Conservation (phyloP, 2,888 invertebrate species). For the Chelonus formosanus region DNA sequence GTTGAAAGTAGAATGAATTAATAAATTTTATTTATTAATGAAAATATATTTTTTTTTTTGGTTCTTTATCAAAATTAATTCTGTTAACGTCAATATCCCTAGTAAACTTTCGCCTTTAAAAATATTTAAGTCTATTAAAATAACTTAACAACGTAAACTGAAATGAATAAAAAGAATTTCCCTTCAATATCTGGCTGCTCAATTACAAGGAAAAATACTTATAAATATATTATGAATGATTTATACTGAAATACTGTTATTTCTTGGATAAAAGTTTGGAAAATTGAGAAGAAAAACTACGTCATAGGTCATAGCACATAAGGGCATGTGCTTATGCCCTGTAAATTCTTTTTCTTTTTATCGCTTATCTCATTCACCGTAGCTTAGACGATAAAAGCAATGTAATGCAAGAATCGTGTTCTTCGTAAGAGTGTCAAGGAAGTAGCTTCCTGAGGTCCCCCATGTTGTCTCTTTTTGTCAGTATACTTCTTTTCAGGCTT, state of each 20-base stretch:
- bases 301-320: conserved; percentile 12
- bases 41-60: background rate
- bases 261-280: background rate
- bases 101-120: no score
- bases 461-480: conserved; percentile 15
- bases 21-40: background rate
- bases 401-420: conserved; percentile 43
- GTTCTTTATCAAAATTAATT: no score
- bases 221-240: no score
- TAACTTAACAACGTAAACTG: no score
- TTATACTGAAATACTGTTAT: no score
- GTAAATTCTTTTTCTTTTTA: conserved; percentile 24
- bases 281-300: background rate
- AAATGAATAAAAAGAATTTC: no score
- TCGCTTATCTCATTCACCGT: conserved; percentile 32
- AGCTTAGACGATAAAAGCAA: conserved; percentile 34
- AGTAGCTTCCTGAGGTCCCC: conserved; percentile 12
- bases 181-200: no score
- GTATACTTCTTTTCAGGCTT: background rate
- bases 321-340: conserved; percentile 25
- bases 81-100: no score
- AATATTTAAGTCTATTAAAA: no score
- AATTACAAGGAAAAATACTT: no score
- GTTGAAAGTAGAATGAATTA: no score
- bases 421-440: conserved; percentile 25